A percentile compares a stretch with the other conserved stretches of the same genome.
Conservation (phyloP, 2,113 vertebrate genomes). For the Vombatus ursinus region DNA sequence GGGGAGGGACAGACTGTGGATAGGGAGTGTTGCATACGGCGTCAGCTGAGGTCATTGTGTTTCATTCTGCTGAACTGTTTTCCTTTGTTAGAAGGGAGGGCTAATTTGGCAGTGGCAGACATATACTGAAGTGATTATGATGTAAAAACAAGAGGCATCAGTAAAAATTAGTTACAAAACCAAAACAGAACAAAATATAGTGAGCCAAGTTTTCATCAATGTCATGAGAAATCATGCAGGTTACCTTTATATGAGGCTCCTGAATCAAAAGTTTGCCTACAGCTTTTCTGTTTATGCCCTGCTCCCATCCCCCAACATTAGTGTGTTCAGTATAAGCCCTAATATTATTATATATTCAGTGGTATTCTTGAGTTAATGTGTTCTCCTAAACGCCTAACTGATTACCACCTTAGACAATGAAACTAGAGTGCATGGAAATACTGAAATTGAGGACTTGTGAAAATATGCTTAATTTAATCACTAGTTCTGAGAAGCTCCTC, state of each 20-base stretch:
- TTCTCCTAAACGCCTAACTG: background rate
- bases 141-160: background rate
- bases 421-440: constrained; percentile 14
- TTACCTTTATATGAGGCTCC: background rate
- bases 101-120: background rate
- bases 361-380: background rate
- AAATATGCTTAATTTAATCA: background rate
- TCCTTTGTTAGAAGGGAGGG: background rate
- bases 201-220: background rate
- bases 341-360: background rate
- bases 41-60: background rate
- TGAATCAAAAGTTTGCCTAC: background rate
- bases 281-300: background rate
- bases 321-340: background rate
- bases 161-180: background rate
- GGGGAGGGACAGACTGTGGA: background rate
- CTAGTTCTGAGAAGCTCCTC: background rate
- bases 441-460: background rate
- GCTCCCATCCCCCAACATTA: background rate
- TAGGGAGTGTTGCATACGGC: background rate
- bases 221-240: background rate
- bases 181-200: background rate
- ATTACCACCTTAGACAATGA: constrained; percentile 19
- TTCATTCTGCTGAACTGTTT: background rate
- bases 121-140: background rate